Evolutionary conservation across 1,140 invertebrate genomes (phyloP).

Genomic region (Megalonaias nervosa): DNA sequence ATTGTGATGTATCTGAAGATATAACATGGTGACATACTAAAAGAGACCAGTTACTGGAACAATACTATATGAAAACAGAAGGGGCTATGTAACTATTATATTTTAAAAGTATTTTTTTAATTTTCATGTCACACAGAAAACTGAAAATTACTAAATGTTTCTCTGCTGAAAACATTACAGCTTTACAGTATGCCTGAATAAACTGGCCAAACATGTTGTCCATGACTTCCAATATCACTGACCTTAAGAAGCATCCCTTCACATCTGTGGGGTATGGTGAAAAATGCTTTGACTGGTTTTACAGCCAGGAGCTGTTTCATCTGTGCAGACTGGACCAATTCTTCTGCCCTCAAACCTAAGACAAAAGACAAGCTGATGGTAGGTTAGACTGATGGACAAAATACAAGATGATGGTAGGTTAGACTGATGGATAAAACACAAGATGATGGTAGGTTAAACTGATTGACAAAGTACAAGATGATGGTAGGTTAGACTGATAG

Average conservation of each 20-base stretch:
- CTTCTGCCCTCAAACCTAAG: constrained; percentile 77
- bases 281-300: constrained; percentile 76
- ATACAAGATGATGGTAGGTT: constrained; percentile 6
- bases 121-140: no score
- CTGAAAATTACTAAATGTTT: no score
- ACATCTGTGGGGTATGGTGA: constrained; percentile 76
- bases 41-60: no score
- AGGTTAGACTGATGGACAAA: constrained; percentile 11
- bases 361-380: constrained; percentile 22
- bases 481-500: neutral
- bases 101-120: no score
- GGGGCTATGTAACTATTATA: no score
- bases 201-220: no score
- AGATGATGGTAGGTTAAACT: neutral
- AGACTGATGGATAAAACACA: constrained; percentile 26
- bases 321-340: constrained; percentile 76
- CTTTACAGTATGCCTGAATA: no score
- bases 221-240: neutral
- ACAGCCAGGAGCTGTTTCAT: constrained; percentile 81
- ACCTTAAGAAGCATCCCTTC: constrained; percentile 79
- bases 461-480: constrained; percentile 26
- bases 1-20: no score
- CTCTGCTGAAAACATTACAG: no score
- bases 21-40: no score
- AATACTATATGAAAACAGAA: no score